A percentile compares a stretch with the other conserved stretches of the same genome.
These are phyloP conservation scores for Onychostruthus taczanowskii DNA, from an alignment of 2,113 vertebrate genomes.

Conservation along the genomic window DNA sequence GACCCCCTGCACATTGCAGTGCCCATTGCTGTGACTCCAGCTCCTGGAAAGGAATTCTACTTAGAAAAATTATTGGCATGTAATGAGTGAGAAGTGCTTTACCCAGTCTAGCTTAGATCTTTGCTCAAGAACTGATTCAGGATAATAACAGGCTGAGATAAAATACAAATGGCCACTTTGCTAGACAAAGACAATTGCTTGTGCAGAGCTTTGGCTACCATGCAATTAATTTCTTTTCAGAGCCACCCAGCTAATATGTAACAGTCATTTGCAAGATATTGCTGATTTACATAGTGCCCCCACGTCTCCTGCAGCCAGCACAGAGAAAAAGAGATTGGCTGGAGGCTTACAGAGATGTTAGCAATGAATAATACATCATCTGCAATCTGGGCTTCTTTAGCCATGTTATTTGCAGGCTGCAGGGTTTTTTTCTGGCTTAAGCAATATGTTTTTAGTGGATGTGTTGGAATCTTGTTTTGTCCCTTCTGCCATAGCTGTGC, in stretches of 20 bases:
- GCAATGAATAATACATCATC: constrained; percentile 62
- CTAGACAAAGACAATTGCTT: constrained; percentile 44
- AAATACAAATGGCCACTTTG: constrained; percentile 55
- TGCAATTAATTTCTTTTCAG: constrained; percentile 19
- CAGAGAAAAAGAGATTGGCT: constrained; percentile 22
- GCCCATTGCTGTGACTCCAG: neutral
- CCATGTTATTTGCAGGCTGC: neutral
- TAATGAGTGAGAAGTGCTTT: neutral
- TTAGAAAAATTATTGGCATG: neutral
- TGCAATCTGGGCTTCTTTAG: constrained; percentile 54
- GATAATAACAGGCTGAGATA: constrained; percentile 34
- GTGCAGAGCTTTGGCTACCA: constrained; percentile 11
- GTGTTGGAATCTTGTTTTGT: constrained; percentile 29
- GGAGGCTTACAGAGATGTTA: constrained; percentile 12
- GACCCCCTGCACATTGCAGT: neutral
- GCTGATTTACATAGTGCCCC: constrained; percentile 40
- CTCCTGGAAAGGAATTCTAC: neutral
- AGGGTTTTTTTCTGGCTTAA: neutral
- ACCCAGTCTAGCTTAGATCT: constrained; percentile 24
- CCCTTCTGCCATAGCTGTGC: neutral
- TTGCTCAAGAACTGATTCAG: constrained; percentile 22
- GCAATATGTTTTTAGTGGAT: constrained; percentile 10
- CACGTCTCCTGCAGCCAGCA: constrained; percentile 37
- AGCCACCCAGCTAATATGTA: constrained; percentile 36
- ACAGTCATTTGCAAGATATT: constrained; percentile 42